phyloP scores from a whole-genome alignment of 2,797 vertebrate species.

The Eidolon dupreanum region DNA sequence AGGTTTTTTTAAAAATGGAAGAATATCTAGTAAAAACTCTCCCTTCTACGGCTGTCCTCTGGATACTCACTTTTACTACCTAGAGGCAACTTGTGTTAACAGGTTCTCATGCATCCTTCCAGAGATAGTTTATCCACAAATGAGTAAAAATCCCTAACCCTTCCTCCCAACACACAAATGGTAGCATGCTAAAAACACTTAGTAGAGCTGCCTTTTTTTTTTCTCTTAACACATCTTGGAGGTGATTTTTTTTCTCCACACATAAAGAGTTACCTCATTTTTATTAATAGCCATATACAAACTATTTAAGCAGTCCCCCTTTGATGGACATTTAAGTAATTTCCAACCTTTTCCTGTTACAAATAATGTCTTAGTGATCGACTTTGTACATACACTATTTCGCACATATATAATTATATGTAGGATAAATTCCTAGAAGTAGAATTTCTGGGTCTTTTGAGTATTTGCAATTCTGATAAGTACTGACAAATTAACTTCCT shows the following conservation, averaged over 20 bases:
- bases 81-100: not conserved
- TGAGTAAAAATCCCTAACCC: not conserved
- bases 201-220: not conserved
- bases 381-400: not conserved
- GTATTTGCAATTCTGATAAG: conserved; percentile 31
- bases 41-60: not conserved
- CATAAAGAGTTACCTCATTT: not conserved
- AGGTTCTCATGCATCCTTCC: not conserved
- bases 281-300: not conserved
- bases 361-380: not conserved
- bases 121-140: not conserved
- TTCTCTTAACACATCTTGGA: not conserved
- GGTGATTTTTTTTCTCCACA: not conserved
- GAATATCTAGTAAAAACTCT: not conserved
- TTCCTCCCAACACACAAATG: not conserved
- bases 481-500: not conserved
- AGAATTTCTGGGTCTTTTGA: not conserved
- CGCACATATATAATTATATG: not conserved
- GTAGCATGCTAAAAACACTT: not conserved
- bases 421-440: conserved; percentile 24
- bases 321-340: not conserved
- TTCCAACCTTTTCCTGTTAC: not conserved
- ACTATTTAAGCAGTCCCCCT: not conserved
- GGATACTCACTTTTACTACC: not conserved
- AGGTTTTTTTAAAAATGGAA: not conserved